Conservation (phyloP, 2,113 vertebrate genomes). For the Promerops cafer region DNA sequence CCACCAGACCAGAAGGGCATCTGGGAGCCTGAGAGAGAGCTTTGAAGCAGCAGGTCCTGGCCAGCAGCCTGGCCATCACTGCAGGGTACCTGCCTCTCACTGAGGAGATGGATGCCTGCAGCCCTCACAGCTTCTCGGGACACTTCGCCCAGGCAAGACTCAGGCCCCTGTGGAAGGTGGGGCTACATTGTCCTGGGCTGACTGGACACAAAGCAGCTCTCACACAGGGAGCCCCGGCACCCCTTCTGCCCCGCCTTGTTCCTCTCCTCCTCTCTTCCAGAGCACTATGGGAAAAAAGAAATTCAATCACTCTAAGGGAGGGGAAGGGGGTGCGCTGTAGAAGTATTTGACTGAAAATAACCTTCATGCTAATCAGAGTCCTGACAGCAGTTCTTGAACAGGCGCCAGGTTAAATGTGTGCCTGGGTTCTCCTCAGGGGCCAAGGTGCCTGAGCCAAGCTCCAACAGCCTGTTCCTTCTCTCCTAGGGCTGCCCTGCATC, state of each 20-base stretch:
- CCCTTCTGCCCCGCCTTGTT: background rate
- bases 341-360: conserved; percentile 48
- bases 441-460: background rate
- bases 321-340: background rate
- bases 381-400: background rate
- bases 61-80: conserved; percentile 12
- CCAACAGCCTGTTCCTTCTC: background rate
- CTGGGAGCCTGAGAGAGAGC: background rate
- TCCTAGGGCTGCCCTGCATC: rapidly evolving
- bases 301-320: conserved; percentile 28
- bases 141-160: background rate
- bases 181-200: rapidly evolving
- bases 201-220: background rate
- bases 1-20: background rate
- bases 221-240: rapidly evolving
- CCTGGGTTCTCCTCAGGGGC: background rate
- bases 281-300: background rate
- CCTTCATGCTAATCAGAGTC: conserved; percentile 38
- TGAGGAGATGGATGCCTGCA: background rate
- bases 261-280: background rate
- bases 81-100: background rate
- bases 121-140: rapidly evolving
- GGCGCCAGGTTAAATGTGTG: background rate
- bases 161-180: background rate
- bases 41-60: background rate